These are phyloP conservation scores for Lycophotia porphyrea DNA, from an alignment of 2,888 invertebrate species.

Conservation along the genomic window DNA sequence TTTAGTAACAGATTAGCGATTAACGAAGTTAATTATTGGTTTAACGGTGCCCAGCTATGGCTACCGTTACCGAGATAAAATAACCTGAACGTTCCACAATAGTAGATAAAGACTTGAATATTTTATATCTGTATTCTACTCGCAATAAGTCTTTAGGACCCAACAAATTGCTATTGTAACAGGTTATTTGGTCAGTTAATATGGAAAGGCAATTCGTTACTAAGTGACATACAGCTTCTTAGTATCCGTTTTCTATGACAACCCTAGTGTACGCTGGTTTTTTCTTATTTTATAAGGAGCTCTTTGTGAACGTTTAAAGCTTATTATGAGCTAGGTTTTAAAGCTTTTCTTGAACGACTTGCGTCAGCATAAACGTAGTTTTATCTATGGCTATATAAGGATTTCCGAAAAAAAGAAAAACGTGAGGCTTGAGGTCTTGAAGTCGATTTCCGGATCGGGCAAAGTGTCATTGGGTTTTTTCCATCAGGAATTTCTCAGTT, in stretches of 20 bases:
- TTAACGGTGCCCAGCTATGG: no score
- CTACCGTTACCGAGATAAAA: slow-evolving; percentile 37
- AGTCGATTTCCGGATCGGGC: no score
- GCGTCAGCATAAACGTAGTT: not conserved
- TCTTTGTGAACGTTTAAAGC: not conserved
- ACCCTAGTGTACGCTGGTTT: not conserved
- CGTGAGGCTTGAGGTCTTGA: no score
- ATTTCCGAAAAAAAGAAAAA: not conserved
- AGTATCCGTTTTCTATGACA: slow-evolving; percentile 12
- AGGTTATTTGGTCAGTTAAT: slow-evolving; percentile 17
- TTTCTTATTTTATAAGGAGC: not conserved
- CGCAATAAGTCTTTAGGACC: slow-evolving; percentile 9
- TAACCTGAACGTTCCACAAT: slow-evolving; percentile 4
- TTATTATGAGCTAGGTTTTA: not conserved
- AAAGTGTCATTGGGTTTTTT: no score
- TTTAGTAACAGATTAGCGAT: no score
- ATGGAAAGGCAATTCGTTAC: not conserved
- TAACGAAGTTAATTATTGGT: no score
- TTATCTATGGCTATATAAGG: not conserved
- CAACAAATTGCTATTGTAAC: slow-evolving; percentile 32
- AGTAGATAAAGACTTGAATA: slow-evolving; percentile 15
- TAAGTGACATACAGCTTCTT: not conserved
- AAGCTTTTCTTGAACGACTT: not conserved
- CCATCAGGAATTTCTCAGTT: no score
- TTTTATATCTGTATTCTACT: slow-evolving; percentile 25